Evolutionary conservation across 1,140 invertebrate genomes (phyloP), one percentile per base, ranked within the genome.

Genomic region (Whitmania pigra): DNA sequence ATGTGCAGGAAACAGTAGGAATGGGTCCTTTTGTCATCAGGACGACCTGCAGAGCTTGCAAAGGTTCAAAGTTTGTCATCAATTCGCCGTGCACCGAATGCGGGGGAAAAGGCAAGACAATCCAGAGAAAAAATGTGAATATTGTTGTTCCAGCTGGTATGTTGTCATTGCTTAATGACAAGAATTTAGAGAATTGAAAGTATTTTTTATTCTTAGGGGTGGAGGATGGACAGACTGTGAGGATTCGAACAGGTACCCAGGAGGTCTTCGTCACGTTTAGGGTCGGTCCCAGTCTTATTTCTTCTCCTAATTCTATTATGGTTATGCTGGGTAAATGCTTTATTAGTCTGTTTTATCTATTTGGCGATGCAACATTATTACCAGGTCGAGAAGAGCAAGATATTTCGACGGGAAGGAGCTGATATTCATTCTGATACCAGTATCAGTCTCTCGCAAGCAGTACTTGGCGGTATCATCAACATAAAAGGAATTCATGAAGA

Each of bases 401-500:
- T 93, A 79, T 99, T 98, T 81, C 85, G 87, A 71, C 85, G 96
- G 63, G 93, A 98, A 76, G 94, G 94, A 11, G 84, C 92, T 9
- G 95, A 99, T 83, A 87, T 99, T 3, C 93, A 98, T 77, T 80
- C 79, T 74, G 83, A 85, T 77, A 80, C 81, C 11, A 74, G 73
- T 57, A 79, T 85, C 29, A 82, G 77, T 72, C 68, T 99, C 0
- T 85, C 92, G 0, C 95, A 99, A 84, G 93, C 96, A 0, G 79
- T 95, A 9, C 84, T 99, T 2, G 97, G 97, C 36, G 96, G 96
- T 63, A 88, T 90, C 0, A 88, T 95, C 40, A 86, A 90, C 76
- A 87, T 98, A 75, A 89, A 94, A 79, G 95, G 96, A 2, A 86
- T 99, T 54, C 97, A 97, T 80, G 94, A 97, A 83, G 91, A 96